Percentiles rank a stretch among this genome's conserved stretches.
phyloP scores from a whole-genome alignment of 2,797 vertebrate genomes.

The Pitangus sulphuratus region DNA sequence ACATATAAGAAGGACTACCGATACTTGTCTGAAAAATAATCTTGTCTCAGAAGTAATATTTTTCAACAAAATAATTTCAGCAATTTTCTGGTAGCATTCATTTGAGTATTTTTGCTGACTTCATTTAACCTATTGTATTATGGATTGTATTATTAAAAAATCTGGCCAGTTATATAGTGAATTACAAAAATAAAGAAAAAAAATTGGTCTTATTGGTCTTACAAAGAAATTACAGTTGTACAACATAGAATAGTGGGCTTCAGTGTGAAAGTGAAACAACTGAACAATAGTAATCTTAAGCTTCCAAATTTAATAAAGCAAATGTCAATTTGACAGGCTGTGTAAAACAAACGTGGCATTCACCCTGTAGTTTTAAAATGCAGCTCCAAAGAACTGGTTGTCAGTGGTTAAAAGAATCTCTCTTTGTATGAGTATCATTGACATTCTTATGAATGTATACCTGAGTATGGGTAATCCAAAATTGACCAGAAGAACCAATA shows the following conservation, averaged over 20 bases:
- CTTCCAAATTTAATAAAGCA: conserved; percentile 61
- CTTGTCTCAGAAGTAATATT: background rate
- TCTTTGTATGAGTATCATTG: background rate
- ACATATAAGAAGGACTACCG: background rate
- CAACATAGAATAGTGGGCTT: conserved; percentile 21
- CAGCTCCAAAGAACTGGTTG: background rate
- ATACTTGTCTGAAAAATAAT: background rate
- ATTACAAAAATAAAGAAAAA: conserved; percentile 26
- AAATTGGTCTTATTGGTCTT: conserved; percentile 22
- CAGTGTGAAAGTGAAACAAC: conserved; percentile 31
- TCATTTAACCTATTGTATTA: background rate
- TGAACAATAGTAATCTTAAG: conserved; percentile 55
- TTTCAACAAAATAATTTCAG: background rate
- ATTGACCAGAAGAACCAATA: background rate
- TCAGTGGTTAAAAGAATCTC: background rate
- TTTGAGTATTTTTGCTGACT: background rate
- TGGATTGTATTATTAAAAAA: background rate
- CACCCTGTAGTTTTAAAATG: background rate
- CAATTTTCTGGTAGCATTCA: background rate
- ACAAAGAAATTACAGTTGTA: conserved; percentile 59
- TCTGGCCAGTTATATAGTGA: background rate
- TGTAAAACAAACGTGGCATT: conserved; percentile 31
- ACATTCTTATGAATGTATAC: background rate
- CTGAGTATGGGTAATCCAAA: background rate
- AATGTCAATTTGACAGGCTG: conserved; percentile 29